phyloP scores from a whole-genome alignment of 2,888 invertebrate genomes.

The Drosophila recens region DNA sequence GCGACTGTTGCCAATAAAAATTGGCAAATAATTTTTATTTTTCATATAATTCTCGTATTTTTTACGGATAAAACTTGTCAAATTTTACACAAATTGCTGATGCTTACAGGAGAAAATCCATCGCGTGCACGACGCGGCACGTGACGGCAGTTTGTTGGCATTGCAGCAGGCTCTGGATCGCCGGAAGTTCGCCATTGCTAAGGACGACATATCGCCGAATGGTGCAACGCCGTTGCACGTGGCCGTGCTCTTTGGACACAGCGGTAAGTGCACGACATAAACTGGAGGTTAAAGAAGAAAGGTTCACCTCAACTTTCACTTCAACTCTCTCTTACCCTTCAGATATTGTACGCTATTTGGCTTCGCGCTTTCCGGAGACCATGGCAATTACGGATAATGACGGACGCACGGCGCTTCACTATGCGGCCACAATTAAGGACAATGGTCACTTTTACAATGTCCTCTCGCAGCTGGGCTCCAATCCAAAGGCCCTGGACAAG shows the following conservation, averaged over 20 bases:
- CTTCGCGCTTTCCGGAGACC: slow-evolving; percentile 94
- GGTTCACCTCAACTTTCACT: not conserved
- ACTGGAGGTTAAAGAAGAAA: too few relatives aligned
- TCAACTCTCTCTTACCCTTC: not conserved
- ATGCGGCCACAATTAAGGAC: slow-evolving; percentile 93
- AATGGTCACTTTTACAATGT: slow-evolving; percentile 95
- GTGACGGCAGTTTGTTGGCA: slow-evolving; percentile 93
- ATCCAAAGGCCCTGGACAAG: slow-evolving; percentile 92
- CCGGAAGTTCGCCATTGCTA: slow-evolving; percentile 95
- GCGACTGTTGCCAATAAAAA: too few relatives aligned
- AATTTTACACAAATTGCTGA: slow-evolving; percentile 48
- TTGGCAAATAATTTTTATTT: too few relatives aligned
- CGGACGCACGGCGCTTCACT: slow-evolving; percentile 94
- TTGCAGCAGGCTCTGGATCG: slow-evolving; percentile 94
- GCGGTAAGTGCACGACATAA: slow-evolving; percentile 86
- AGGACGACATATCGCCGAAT: slow-evolving; percentile 92
- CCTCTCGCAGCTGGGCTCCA: slow-evolving; percentile 93
- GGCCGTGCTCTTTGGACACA: slow-evolving; percentile 93
- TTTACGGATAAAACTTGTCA: not conserved
- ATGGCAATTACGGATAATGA: slow-evolving; percentile 91
- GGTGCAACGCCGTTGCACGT: slow-evolving; percentile 95
- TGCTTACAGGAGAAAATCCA: slow-evolving; percentile 92
- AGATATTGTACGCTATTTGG: slow-evolving; percentile 87
- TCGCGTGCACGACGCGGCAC: slow-evolving; percentile 93
- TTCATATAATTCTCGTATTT: too few relatives aligned